These are phyloP conservation scores for Ethmia dodecea DNA, from an alignment of 2,888 invertebrate species.

Conservation along the genomic window DNA sequence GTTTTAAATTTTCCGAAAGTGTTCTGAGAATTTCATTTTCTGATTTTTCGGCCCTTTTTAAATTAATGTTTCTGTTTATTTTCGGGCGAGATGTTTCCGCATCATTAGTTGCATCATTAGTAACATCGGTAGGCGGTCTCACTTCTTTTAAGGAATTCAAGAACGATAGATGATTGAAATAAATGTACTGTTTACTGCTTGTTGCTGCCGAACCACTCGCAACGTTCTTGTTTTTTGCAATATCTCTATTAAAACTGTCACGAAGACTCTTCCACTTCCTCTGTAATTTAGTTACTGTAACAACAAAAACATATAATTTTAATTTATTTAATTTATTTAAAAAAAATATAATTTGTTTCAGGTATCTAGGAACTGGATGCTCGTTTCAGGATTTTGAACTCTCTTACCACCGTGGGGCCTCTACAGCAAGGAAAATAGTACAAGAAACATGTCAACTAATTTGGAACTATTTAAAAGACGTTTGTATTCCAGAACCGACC, in stretches of 20 bases:
- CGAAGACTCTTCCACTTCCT: slow-evolving; percentile 22
- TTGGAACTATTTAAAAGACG: slow-evolving; percentile 12
- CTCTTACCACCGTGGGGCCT: background rate
- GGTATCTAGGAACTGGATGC: background rate
- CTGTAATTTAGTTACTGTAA: slow-evolving; percentile 22
- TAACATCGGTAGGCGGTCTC: slow-evolving; percentile 23
- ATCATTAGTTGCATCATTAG: slow-evolving; percentile 21
- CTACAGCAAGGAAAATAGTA: background rate
- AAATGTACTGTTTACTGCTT: slow-evolving; percentile 26
- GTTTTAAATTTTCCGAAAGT: too few species aligned
- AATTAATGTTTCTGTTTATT: too few species aligned
- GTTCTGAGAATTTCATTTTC: too few species aligned
- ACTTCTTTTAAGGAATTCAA: slow-evolving; percentile 25
- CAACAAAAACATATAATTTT: too few species aligned
- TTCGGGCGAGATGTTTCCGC: too few species aligned
- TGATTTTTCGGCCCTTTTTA: too few species aligned
- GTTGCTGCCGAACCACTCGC: slow-evolving; percentile 25
- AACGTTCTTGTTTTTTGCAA: slow-evolving; percentile 25
- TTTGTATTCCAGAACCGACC: slow-evolving; percentile 8
- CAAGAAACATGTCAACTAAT: slow-evolving; percentile 16
- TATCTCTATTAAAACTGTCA: slow-evolving; percentile 22
- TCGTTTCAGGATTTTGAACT: background rate
- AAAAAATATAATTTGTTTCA: slow-evolving; percentile 1
- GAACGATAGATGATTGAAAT: slow-evolving; percentile 27
- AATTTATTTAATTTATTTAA: background rate